phyloP scores from a whole-genome alignment of 1,140 invertebrate genomes.

The Nylanderia fulva region DNA sequence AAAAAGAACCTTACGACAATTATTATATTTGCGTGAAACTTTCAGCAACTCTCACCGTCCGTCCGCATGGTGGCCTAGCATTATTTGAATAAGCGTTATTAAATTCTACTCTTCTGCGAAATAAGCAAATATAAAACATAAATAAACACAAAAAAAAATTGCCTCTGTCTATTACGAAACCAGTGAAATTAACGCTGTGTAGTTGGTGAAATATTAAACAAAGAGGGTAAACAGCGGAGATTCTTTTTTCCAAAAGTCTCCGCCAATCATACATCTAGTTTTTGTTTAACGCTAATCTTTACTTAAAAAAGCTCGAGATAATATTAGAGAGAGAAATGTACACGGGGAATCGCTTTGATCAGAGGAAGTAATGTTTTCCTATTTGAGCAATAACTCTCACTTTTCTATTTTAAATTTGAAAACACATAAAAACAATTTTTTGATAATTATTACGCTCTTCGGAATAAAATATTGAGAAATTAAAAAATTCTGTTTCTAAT shows the following conservation, averaged over 20 bases:
- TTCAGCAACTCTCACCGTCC: neutral
- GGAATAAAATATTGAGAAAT: too few species aligned
- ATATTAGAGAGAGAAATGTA: neutral
- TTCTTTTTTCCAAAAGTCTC: neutral
- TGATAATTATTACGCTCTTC: too few species aligned
- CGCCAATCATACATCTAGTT: neutral
- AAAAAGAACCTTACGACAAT: neutral
- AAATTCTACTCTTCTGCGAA: neutral
- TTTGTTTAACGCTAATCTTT: neutral
- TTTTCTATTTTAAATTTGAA: too few species aligned
- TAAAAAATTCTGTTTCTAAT: neutral
- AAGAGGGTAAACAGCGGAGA: neutral
- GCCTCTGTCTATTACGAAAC: neutral
- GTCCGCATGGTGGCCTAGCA: neutral
- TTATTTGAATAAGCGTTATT: constrained; percentile 15
- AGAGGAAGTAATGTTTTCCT: neutral
- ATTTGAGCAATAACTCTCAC: too few species aligned
- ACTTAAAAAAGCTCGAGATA: neutral
- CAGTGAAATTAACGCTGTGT: neutral
- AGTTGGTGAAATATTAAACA: neutral
- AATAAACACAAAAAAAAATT: neutral
- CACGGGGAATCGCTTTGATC: neutral
- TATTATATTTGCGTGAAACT: neutral
- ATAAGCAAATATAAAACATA: neutral
- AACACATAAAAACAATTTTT: too few species aligned